These are phyloP conservation scores for Choreutis nemorana DNA, from an alignment of 2,888 invertebrate species.

Conservation along the genomic window DNA sequence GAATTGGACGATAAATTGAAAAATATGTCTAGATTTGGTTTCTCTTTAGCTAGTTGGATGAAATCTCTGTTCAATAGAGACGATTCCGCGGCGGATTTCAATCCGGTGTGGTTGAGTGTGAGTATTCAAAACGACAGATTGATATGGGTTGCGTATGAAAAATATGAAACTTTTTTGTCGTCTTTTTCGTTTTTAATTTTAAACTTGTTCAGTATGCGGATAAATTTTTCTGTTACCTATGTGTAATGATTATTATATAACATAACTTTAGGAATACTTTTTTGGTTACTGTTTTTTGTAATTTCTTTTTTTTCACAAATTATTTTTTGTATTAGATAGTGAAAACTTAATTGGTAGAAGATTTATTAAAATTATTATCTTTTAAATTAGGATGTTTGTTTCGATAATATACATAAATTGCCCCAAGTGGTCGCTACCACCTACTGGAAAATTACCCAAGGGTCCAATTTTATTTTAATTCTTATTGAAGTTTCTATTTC, in stretches of 20 bases:
- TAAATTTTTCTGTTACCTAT: no score
- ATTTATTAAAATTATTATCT: neutral
- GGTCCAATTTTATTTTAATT: no score
- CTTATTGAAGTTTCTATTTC: no score
- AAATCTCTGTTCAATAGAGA: slow-evolving; percentile 37
- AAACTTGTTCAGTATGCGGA: slow-evolving; percentile 1
- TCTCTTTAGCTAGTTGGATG: slow-evolving; percentile 40
- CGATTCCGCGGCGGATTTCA: slow-evolving; percentile 25
- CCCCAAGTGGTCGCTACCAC: no score
- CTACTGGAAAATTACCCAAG: no score
- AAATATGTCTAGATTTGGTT: slow-evolving; percentile 26
- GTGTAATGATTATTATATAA: no score
- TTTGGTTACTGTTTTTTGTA: no score
- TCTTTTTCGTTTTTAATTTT: slow-evolving; percentile 1
- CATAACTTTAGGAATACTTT: no score
- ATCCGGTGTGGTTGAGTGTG: slow-evolving; percentile 46
- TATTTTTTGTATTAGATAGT: neutral
- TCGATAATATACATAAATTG: no score
- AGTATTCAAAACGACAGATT: slow-evolving; percentile 23
- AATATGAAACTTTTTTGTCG: no score
- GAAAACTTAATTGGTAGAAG: neutral
- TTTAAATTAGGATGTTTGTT: no score
- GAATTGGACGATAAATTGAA: slow-evolving; percentile 32
- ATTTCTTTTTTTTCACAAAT: neutral
- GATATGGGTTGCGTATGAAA: no score